These are phyloP conservation scores for Sarcophaga peregrina DNA, from an alignment of 1,140 invertebrate species.

Conservation along the genomic window DNA sequence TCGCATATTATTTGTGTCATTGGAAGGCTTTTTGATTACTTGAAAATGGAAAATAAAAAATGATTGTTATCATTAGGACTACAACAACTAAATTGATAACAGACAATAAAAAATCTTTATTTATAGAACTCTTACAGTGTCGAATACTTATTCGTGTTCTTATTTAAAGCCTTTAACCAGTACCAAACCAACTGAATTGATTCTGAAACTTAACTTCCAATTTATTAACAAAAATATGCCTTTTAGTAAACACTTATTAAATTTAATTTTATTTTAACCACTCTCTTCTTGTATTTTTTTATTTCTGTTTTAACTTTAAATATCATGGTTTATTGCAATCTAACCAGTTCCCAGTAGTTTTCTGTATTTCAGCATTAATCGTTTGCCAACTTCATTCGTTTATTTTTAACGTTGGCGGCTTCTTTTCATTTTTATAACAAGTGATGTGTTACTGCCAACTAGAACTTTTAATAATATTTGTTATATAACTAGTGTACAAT, in stretches of 20 bases:
- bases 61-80: no score
- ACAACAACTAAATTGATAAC: no score
- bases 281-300: not conserved
- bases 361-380: not conserved
- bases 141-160: no score
- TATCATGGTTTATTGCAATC: not conserved
- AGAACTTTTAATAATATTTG: slow-evolving; percentile 35
- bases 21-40: no score
- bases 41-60: no score
- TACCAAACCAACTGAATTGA: no score
- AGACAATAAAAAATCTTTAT: no score
- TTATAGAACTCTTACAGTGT: no score
- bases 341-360: not conserved
- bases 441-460: slow-evolving; percentile 39
- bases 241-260: not conserved
- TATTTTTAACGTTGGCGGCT: slow-evolving; percentile 33
- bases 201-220: no score
- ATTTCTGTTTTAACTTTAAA: not conserved
- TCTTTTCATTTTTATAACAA: slow-evolving; percentile 29
- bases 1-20: no score
- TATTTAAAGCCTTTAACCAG: no score
- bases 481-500: not conserved
- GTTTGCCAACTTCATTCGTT: not conserved
- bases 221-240: not conserved
- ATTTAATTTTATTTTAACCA: not conserved